A percentile compares a stretch with the other conserved stretches of the same genome.
These are phyloP conservation scores for Drosophila subquinaria DNA, from an alignment of 2,888 invertebrate genomes.

Conservation along the genomic window DNA sequence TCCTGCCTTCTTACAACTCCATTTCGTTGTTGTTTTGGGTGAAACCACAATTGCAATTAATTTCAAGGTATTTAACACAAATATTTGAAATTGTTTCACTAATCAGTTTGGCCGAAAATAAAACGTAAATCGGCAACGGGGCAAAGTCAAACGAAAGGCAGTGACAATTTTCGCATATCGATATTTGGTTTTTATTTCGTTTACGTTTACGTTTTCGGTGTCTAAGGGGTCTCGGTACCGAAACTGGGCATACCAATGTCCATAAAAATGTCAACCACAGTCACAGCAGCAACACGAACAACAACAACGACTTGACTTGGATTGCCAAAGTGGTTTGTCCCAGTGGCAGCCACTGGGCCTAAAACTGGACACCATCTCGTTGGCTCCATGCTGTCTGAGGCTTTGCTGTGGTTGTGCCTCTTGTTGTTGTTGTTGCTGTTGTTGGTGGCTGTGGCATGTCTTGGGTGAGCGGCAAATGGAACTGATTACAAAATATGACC, in stretches of 20 bases:
- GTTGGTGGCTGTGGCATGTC: slow-evolving; percentile 45
- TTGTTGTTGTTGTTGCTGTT: slow-evolving; percentile 35
- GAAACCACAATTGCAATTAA: slow-evolving; percentile 71
- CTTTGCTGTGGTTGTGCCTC: slow-evolving; percentile 50
- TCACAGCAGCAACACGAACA: slow-evolving; percentile 41
- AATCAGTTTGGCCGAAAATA: slow-evolving; percentile 64
- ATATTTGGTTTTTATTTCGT: slow-evolving; percentile 31
- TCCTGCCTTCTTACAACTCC: slow-evolving; percentile 27
- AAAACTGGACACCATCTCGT: slow-evolving; percentile 72
- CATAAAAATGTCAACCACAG: slow-evolving; percentile 84
- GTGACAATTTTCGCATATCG: slow-evolving; percentile 64
- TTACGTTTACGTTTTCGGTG: slow-evolving; percentile 1
- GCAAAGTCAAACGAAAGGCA: slow-evolving; percentile 67
- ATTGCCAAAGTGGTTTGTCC: slow-evolving; percentile 72
- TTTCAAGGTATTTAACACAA: slow-evolving; percentile 80
- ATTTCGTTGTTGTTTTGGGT: slow-evolving; percentile 20
- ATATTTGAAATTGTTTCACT: slow-evolving; percentile 79
- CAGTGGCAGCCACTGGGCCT: slow-evolving; percentile 42
- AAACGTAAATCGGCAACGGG: slow-evolving; percentile 48
- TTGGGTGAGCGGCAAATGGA: slow-evolving; percentile 79
- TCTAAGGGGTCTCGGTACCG: slow-evolving; percentile 18
- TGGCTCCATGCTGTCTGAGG: slow-evolving; percentile 76
- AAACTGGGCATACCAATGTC: slow-evolving; percentile 77
- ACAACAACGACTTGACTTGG: slow-evolving; percentile 59
- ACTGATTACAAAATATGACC: slow-evolving; percentile 80